Percentiles rank a stretch among this genome's conserved stretches.
These are phyloP conservation scores for Rhabditoides inermis DNA, from an alignment of 2,888 invertebrate genomes.

Conservation along the genomic window DNA sequence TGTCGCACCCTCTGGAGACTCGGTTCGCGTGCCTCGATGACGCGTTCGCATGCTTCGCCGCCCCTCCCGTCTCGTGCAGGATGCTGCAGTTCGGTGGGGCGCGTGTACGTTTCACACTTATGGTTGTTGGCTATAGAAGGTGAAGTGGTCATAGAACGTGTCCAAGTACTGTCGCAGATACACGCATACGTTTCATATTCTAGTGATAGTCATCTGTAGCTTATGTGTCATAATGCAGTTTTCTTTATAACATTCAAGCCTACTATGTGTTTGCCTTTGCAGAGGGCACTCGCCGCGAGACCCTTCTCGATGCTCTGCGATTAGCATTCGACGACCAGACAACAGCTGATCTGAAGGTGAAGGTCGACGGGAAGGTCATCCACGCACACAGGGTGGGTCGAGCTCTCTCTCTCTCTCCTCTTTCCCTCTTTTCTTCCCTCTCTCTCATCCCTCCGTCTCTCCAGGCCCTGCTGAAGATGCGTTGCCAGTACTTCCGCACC, in stretches of 20 bases:
- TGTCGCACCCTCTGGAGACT: slow-evolving; percentile 58
- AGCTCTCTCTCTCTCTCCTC: too few species aligned
- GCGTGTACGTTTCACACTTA: too few species aligned
- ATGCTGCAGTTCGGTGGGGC: slow-evolving; percentile 52
- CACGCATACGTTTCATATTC: too few species aligned
- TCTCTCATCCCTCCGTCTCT: too few species aligned
- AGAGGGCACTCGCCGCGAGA: slow-evolving; percentile 10
- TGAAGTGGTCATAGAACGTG: too few species aligned
- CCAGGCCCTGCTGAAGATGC: slow-evolving; percentile 59
- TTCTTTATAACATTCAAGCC: too few species aligned
- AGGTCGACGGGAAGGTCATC: slow-evolving; percentile 58
- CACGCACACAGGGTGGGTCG: slow-evolving; percentile 57
- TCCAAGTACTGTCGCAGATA: too few species aligned
- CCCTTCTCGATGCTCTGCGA: slow-evolving; percentile 57
- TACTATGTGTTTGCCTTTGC: too few species aligned
- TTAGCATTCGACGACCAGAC: slow-evolving; percentile 61
- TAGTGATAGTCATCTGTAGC: too few species aligned
- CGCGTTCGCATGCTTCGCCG: slow-evolving; percentile 61
- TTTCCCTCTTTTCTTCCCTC: too few species aligned
- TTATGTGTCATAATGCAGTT: too few species aligned
- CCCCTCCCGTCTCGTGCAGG: slow-evolving; percentile 60
- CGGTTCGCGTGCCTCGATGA: slow-evolving; percentile 60
- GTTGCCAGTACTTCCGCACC: slow-evolving; percentile 62
- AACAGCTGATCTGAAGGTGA: slow-evolving; percentile 61
- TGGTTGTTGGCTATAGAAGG: too few species aligned